A percentile compares a stretch with the other conserved stretches of the same genome.
Evolutionary conservation across 1,140 invertebrate species (phyloP).

Genomic region (Bombus pyrosoma): DNA sequence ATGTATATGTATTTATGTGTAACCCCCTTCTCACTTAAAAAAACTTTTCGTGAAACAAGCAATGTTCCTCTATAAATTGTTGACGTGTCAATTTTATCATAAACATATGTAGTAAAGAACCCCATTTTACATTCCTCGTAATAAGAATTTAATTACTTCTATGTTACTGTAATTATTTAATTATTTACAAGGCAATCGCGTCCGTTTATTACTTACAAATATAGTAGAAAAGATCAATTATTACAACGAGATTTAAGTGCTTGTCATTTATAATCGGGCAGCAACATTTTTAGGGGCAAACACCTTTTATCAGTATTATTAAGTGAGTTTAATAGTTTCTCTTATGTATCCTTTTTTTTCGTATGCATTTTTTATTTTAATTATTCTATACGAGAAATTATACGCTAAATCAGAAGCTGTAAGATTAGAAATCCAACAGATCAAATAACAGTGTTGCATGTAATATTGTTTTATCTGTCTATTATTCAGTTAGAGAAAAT

Average conservation of each 20-base stretch:
- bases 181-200: constrained; percentile 68
- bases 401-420: constrained; percentile 55
- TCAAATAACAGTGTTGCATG: constrained; percentile 48
- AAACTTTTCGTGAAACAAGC: constrained; percentile 47
- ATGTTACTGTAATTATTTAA: constrained; percentile 63
- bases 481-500: constrained; percentile 62
- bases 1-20: constrained; percentile 32
- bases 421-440: constrained; percentile 58
- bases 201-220: constrained; percentile 67
- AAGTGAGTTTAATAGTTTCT: constrained; percentile 34
- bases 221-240: constrained; percentile 68
- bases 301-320: constrained; percentile 13
- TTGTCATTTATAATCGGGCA: constrained; percentile 54
- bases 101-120: constrained; percentile 49
- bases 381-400: constrained; percentile 55
- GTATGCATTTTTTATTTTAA: constrained; percentile 27
- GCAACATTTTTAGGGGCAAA: constrained; percentile 56
- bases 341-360: constrained; percentile 17
- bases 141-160: constrained; percentile 45
- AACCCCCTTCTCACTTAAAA: constrained; percentile 18
- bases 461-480: constrained; percentile 50
- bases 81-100: constrained; percentile 44
- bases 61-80: constrained; percentile 44
- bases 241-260: constrained; percentile 57
- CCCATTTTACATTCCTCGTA: constrained; percentile 28